Evolutionary conservation across 2,113 vertebrate species (phyloP).

Genomic region (Syngnathus typhle): DNA sequence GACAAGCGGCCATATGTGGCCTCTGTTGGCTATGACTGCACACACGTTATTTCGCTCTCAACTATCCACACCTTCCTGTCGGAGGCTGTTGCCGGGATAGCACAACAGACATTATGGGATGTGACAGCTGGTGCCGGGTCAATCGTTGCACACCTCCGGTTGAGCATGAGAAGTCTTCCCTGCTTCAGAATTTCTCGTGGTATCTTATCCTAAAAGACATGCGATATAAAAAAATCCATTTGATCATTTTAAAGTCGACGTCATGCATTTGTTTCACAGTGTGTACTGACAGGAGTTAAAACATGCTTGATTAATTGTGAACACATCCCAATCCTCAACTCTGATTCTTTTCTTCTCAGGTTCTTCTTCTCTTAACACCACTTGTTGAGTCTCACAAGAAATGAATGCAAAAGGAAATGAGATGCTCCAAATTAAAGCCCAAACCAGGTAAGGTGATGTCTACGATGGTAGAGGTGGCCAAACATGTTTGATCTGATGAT

Average conservation of each 20-base stretch:
- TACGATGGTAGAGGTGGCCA: not conserved
- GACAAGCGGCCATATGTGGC: conserved; percentile 29
- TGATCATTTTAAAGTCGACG: not conserved
- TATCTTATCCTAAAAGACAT: not conserved
- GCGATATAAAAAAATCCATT: not conserved
- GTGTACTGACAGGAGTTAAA: not conserved
- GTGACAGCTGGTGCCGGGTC: conserved; percentile 27
- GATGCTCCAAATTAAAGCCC: not conserved
- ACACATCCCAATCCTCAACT: too few species aligned
- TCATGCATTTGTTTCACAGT: not conserved
- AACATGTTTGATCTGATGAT: not conserved
- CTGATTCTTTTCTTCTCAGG: too few species aligned
- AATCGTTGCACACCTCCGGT: conserved; percentile 11
- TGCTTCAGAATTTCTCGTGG: not conserved
- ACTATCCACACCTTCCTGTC: not conserved
- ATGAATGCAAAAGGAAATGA: not conserved
- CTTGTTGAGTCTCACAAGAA: not conserved
- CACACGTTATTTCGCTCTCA: not conserved
- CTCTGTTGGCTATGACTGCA: conserved; percentile 2
- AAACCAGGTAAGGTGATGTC: not conserved
- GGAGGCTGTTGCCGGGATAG: conserved; percentile 11
- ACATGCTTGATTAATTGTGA: too few species aligned
- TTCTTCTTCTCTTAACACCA: too few species aligned
- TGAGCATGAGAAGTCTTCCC: conserved; percentile 9
- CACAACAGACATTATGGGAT: conserved; percentile 23